Base-by-base conservation (phyloP, 2,888 invertebrate genomes). In the Lydus trimaculatus region DNA sequence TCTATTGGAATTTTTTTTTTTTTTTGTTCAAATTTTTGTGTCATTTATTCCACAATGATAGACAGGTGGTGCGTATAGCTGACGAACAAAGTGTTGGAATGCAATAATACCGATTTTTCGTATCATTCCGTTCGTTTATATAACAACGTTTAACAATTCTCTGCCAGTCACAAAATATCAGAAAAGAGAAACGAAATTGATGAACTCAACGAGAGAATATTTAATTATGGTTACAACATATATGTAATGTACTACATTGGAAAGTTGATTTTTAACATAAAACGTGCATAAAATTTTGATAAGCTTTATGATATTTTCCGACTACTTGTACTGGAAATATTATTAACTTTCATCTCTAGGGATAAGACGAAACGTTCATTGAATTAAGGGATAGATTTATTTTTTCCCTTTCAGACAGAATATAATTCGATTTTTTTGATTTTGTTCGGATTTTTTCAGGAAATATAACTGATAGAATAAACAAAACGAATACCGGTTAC, bases 271-370 rank as follows among this genome's bases (percentile, higher is more conserved):
- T 56, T 25, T 25, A 56, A 6, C 25, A 56, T 23, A 56, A 56
- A 56, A 56, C 56, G 56, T 25, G 56, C 25, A 56, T 56, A 56
- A 56, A 56, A 56, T 56, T 56, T 56, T 23, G 25, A 56, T 56
- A 11, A 25, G 25, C 56, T 48, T 6, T 20, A 48, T 48, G 20
- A 9, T 48, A 48, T 48, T 48, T 20, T 20, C 48, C 63, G 66
- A 66, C 36, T 66, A 59, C 56, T 66, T 61, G 60, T 66, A 66
- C 66, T 66, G 66, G 61, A 70, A 69, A 69, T 61, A 63, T 69
- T 69, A 69, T 70, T 70, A 70, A 61, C 61, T 70, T 69, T 64
- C 62, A 64, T 58, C 58, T 62, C 61, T 7, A 36, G 63, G 66
- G 66, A 68, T 60, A 63, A 65, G 56, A 48, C 52, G 66, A 60